These are phyloP conservation scores for Rambutsinella grinnellia DNA, from an alignment of 2,888 invertebrate species.

Conservation along the genomic window DNA sequence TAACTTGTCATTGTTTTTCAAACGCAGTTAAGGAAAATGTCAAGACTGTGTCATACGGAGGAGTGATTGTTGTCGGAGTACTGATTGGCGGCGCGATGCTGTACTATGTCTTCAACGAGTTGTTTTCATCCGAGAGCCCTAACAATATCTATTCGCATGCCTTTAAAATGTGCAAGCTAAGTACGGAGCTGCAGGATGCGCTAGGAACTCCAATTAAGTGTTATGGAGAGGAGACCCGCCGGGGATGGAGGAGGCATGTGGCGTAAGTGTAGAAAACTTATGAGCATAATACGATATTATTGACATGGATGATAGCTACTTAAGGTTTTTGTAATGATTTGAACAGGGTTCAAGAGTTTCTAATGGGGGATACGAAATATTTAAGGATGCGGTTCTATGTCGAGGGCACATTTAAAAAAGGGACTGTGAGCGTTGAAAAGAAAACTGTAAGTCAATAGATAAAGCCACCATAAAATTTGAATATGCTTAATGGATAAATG, in stretches of 20 bases:
- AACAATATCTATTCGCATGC: slow-evolving; percentile 88
- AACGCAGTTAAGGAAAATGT: slow-evolving; percentile 85
- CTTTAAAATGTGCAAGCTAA: slow-evolving; percentile 80
- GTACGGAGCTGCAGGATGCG: slow-evolving; percentile 83
- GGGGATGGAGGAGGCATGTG: slow-evolving; percentile 87
- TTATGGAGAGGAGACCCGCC: slow-evolving; percentile 86
- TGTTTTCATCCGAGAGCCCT: slow-evolving; percentile 90
- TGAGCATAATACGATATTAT: background rate
- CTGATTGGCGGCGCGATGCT: slow-evolving; percentile 86
- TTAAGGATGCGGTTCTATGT: slow-evolving; percentile 93
- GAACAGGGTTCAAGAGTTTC: slow-evolving; percentile 72
- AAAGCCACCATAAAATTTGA: no score
- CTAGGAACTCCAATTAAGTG: slow-evolving; percentile 91
- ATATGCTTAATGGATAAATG: no score
- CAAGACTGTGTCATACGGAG: slow-evolving; percentile 88
- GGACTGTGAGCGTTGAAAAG: slow-evolving; percentile 88
- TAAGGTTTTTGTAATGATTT: background rate
- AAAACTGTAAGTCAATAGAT: slow-evolving; percentile 69
- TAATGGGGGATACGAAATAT: slow-evolving; percentile 81
- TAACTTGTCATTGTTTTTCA: background rate
- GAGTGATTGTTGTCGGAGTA: slow-evolving; percentile 84
- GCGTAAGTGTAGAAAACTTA: slow-evolving; percentile 70
- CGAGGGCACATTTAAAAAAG: slow-evolving; percentile 85
- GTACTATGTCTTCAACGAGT: slow-evolving; percentile 85
- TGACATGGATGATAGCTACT: background rate